Base-by-base conservation (phyloP, 2,797 vertebrate genomes). In the Eidolon dupreanum region DNA sequence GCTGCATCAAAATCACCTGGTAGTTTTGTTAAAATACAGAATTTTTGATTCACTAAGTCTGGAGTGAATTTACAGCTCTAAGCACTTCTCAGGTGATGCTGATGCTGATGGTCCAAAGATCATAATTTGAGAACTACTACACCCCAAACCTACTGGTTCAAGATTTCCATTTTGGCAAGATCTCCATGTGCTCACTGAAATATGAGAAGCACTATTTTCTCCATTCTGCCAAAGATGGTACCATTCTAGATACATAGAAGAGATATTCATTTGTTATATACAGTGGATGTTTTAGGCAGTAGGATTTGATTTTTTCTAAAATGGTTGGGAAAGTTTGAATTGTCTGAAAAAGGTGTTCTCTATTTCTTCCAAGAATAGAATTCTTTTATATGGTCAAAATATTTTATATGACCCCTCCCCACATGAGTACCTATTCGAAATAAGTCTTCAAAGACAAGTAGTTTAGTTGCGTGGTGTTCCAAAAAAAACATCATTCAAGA, bases 351-450 rank as follows among this genome's bases (percentile, higher is more conserved):
- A 88, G 31, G 46, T 83, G 49, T 57, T 65, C 49, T 55, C 83
- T 41, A 31, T 36, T 73, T 79, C 87, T 79, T 86, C 73, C 73
- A 79, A 94, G 63, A 92, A 63, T 74, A 15, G 17, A 92, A 91
- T 81, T 13, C 38, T 55, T 74, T 74, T 41, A 66, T 74, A 63
- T 51, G 79, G 10, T 91, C 57, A 57, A 74, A 78, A 24, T 91
- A 73, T 49, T 24, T 55, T 73, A 65, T 33, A 38, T 63, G 55
- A 5, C 2, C 19, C 33, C 4, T 78, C 7, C 20, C 28, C 53
- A 33, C 3, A 0, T 33, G 28, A 84, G 59, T 28, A 75, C 38
- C n/a, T 68, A 57, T 49, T 49, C 7, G 4, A 49, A 49, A 49
- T 5, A 49, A 49, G 49, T 49, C 49, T 49, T 49, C 49, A 49